Evolutionary conservation across 2,113 vertebrate genomes (phyloP).

Genomic region (Eurystomus gularis): DNA sequence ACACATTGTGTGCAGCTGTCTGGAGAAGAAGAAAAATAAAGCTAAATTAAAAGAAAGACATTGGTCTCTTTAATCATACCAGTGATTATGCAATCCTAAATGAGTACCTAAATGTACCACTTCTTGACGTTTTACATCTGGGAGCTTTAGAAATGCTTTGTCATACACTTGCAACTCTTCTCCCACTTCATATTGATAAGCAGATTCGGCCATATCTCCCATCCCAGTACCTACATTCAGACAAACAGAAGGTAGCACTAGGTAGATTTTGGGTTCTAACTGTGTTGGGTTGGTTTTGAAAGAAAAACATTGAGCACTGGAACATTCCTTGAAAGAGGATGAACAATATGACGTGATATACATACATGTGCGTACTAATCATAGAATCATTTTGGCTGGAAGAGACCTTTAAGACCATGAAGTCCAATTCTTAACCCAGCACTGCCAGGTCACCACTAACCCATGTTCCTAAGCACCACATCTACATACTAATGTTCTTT

Average conservation of each 20-base stretch:
- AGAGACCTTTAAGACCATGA: no score
- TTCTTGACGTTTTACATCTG: conserved; percentile 70
- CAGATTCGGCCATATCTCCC: neutral
- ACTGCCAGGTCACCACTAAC: neutral
- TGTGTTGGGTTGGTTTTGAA: neutral
- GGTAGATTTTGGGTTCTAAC: neutral
- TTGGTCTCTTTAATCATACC: conserved; percentile 71
- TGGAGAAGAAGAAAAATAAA: conserved; percentile 74
- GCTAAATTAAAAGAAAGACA: conserved; percentile 68
- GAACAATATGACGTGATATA: neutral
- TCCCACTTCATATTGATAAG: neutral
- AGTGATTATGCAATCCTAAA: conserved; percentile 70
- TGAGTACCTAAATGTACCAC: conserved; percentile 44
- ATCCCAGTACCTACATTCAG: neutral
- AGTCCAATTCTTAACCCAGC: no score
- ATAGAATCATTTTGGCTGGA: no score
- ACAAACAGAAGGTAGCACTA: neutral
- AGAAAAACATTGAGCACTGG: neutral
- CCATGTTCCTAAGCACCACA: neutral
- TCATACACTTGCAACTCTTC: conserved; percentile 19
- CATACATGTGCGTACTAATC: no score
- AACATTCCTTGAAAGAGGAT: neutral
- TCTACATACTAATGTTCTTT: neutral
- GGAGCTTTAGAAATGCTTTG: conserved; percentile 51
- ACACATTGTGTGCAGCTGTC: conserved; percentile 83